A percentile compares a stretch with the other conserved stretches of the same genome.
These are phyloP conservation scores for Bombycilla garrulus DNA, from an alignment of 2,113 vertebrate genomes.

Conservation along the genomic window DNA sequence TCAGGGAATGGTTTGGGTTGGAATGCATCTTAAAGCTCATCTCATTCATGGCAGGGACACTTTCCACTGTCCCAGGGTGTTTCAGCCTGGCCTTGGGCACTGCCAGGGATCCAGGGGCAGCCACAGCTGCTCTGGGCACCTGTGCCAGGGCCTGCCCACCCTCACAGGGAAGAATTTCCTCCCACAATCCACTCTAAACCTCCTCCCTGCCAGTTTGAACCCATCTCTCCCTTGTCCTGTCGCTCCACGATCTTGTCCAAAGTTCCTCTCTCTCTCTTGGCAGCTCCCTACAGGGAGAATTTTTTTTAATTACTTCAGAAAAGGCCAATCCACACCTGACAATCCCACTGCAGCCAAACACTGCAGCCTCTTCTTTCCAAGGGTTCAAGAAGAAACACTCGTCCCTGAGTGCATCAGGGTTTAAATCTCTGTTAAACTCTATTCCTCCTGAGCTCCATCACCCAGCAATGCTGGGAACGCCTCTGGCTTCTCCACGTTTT, in stretches of 20 bases:
- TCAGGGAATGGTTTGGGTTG: background rate
- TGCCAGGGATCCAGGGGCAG: background rate
- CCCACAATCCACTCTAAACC: background rate
- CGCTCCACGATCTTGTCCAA: background rate
- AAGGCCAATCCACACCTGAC: background rate
- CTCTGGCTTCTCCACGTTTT: background rate
- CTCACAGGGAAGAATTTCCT: background rate
- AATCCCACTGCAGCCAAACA: background rate
- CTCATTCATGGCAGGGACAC: background rate
- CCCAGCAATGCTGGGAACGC: background rate
- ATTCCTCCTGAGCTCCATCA: background rate
- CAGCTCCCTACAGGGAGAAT: background rate
- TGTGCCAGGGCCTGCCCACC: background rate
- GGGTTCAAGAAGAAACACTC: background rate
- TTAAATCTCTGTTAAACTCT: background rate
- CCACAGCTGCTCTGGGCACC: background rate
- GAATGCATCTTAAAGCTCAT: background rate
- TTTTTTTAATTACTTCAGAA: background rate
- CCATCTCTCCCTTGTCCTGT: background rate
- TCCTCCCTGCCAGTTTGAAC: background rate
- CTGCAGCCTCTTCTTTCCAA: background rate
- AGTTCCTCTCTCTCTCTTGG: background rate
- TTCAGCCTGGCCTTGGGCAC: background rate
- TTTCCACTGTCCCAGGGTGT: rapidly evolving
- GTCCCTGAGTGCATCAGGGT: background rate